phyloP scores from a whole-genome alignment of 23 tunicate genomes.

The Halocynthia roretzi region DNA sequence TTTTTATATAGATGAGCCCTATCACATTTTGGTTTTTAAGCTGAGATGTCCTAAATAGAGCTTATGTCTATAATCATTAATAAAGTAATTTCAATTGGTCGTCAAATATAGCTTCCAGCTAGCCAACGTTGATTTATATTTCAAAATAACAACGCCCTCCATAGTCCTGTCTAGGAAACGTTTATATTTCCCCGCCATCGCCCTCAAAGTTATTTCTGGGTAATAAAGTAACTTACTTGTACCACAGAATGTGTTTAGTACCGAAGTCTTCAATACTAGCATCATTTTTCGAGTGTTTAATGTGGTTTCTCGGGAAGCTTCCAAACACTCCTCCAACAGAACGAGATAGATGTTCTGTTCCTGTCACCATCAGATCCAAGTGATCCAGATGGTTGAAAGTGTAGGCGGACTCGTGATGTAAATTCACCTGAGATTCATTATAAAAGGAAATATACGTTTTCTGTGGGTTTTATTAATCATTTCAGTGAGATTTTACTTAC shows the following conservation, averaged over 20 bases:
- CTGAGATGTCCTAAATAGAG: too few species aligned
- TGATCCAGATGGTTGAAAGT: not conserved
- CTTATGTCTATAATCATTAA: too few species aligned
- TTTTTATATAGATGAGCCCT: too few species aligned
- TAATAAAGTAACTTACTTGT: not conserved
- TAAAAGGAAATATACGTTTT: not conserved
- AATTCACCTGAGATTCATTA: not conserved
- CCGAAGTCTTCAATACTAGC: slow-evolving; percentile 3
- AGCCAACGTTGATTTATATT: too few species aligned
- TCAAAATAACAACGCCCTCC: too few species aligned
- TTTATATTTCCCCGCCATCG: too few species aligned
- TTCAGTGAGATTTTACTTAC: not conserved
- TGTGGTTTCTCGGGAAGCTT: not conserved
- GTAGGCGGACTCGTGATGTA: not conserved
- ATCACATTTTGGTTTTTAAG: too few species aligned
- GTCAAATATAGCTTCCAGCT: too few species aligned
- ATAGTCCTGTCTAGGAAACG: too few species aligned
- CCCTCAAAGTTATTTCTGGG: too few species aligned
- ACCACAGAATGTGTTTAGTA: not conserved
- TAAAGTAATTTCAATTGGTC: too few species aligned
- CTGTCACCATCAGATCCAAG: slow-evolving; percentile 1
- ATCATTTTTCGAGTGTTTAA: not conserved
- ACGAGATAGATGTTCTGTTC: not conserved
- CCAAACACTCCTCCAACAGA: slow-evolving; percentile 11
- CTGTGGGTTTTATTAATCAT: too few species aligned